A percentile compares a stretch with the other conserved stretches of the same genome.
Evolutionary conservation across 2,797 vertebrate species (phyloP).

Genomic region (Myotis pilosus): DNA sequence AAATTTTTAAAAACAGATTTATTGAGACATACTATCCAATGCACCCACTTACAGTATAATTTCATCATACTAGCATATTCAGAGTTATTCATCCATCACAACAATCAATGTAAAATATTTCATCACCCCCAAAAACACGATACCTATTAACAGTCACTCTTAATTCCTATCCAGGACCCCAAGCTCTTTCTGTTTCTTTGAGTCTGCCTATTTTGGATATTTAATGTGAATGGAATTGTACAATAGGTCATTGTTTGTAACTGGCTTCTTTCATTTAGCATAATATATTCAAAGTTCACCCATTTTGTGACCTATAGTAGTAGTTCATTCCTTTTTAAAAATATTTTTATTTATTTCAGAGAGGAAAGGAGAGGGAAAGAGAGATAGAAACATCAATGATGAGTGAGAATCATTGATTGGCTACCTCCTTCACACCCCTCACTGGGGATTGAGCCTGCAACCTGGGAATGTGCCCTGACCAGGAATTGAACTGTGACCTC

Average conservation of each 20-base stretch:
- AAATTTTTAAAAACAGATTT: neutral
- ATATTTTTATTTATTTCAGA: no score
- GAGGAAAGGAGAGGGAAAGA: no score
- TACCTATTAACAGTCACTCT: neutral
- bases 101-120: neutral
- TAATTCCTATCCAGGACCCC: neutral
- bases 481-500: no score
- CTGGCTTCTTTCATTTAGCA: neutral
- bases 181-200: neutral
- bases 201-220: neutral
- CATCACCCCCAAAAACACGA: neutral
- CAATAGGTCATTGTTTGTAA: neutral
- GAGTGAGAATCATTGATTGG: no score
- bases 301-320: neutral
- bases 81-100: neutral
- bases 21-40: neutral
- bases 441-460: no score
- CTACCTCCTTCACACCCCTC: no score
- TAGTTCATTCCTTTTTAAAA: neutral
- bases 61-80: neutral
- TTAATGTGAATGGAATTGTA: neutral
- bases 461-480: no score
- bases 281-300: neutral
- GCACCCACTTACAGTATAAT: neutral
- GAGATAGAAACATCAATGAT: no score